Conservation (phyloP, 2,113 vertebrate species). For the Noctilio leporinus region DNA sequence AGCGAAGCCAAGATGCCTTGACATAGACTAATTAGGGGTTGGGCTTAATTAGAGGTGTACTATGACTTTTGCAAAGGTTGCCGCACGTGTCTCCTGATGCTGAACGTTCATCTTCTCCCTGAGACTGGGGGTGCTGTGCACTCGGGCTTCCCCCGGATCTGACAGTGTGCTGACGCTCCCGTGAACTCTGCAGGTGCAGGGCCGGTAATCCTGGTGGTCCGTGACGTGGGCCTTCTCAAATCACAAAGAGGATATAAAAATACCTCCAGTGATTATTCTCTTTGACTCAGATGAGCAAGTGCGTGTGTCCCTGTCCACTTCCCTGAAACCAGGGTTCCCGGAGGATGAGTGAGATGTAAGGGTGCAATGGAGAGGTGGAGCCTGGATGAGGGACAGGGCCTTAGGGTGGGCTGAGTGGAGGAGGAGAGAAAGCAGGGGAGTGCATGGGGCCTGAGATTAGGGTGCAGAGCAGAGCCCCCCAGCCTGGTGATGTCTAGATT, state of each 20-base stretch:
- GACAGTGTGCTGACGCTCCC: neutral
- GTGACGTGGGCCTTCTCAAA: conserved; percentile 63
- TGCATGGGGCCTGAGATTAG: fast-evolving
- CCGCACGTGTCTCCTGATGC: neutral
- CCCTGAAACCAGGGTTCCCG: neutral
- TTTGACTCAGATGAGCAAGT: neutral
- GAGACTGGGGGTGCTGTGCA: neutral
- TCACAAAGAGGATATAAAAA: conserved; percentile 62
- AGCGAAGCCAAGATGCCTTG: neutral
- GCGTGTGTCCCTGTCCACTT: neutral
- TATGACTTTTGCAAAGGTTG: neutral
- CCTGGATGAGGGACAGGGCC: neutral
- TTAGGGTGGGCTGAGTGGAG: neutral
- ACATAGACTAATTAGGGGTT: neutral
- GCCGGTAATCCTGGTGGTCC: conserved; percentile 59
- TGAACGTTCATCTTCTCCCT: neutral
- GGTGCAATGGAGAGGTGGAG: neutral
- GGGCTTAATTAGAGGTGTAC: neutral
- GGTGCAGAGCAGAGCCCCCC: neutral
- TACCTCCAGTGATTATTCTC: conserved; percentile 42
- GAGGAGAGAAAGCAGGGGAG: neutral
- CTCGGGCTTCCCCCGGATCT: neutral
- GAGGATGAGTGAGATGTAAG: neutral
- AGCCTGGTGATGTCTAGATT: neutral
- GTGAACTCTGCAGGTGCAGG: neutral